Conservation (phyloP, 2,797 vertebrate species). For the Thunnus albacares region DNA sequence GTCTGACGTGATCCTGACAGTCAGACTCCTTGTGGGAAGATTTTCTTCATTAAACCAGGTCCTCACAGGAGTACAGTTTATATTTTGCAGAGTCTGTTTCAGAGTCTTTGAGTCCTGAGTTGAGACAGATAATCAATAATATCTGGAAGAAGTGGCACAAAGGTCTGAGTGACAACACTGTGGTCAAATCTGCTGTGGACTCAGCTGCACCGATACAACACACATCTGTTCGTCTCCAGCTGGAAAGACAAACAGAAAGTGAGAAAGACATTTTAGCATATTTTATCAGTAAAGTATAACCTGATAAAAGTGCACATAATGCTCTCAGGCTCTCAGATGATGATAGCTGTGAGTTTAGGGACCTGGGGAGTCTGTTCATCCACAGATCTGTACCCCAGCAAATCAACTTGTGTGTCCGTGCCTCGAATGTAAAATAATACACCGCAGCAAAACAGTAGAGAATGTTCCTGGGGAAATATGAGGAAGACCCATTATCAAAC, state of each 20-base stretch:
- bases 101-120: too few relatives aligned
- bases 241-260: neutral
- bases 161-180: too few relatives aligned
- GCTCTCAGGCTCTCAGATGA: constrained; percentile 7
- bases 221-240: too few relatives aligned
- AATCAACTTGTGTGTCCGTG: constrained; percentile 35
- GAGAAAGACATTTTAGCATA: neutral
- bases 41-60: too few relatives aligned
- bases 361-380: constrained; percentile 26
- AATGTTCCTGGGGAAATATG: constrained; percentile 37
- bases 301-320: neutral
- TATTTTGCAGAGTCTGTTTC: too few relatives aligned
- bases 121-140: too few relatives aligned
- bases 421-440: constrained; percentile 50
- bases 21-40: too few relatives aligned
- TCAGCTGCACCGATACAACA: neutral
- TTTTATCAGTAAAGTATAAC: constrained; percentile 21
- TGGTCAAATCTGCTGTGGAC: too few relatives aligned
- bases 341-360: constrained; percentile 16
- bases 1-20: too few relatives aligned
- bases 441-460: constrained; percentile 24
- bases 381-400: constrained; percentile 26
- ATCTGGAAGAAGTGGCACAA: too few relatives aligned
- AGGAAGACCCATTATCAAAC: constrained; percentile 59
- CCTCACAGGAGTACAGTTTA: too few relatives aligned